Evolutionary conservation across 1,140 invertebrate species (phyloP).

Genomic region (Palaemon carinicauda): DNA sequence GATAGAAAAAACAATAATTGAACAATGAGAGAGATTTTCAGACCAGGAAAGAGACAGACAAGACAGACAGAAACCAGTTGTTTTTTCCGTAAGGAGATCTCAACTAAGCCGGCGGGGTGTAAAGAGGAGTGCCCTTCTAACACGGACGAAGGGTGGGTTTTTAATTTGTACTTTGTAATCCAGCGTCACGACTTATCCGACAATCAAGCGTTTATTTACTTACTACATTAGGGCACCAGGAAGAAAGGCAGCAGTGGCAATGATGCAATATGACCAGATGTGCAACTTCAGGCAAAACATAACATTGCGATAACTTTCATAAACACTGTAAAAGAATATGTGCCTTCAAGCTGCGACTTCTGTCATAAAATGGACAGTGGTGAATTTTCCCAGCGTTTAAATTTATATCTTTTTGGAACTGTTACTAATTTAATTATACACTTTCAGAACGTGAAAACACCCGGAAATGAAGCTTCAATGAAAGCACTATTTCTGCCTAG

Average conservation of each 20-base stretch:
- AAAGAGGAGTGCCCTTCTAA: constrained; percentile 55
- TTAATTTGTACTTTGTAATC: constrained; percentile 57
- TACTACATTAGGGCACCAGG: constrained; percentile 57
- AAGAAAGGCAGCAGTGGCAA: constrained; percentile 55
- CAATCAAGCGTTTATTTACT: constrained; percentile 54
- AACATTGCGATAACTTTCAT: constrained; percentile 35
- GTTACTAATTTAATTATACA: constrained; percentile 24
- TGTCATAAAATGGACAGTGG: constrained; percentile 23
- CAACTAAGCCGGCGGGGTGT: constrained; percentile 56
- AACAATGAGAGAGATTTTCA: constrained; percentile 20
- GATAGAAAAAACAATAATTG: constrained; percentile 40
- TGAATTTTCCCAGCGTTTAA: constrained; percentile 30
- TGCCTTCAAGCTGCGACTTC: constrained; percentile 24
- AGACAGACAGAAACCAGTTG: constrained; percentile 29
- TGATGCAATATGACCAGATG: constrained; percentile 48
- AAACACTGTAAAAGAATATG: constrained; percentile 10
- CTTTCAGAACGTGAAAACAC: neutral
- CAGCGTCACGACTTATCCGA: constrained; percentile 55
- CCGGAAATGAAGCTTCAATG: neutral
- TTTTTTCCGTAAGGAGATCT: constrained; percentile 42
- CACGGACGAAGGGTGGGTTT: constrained; percentile 50
- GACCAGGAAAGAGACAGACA: constrained; percentile 42
- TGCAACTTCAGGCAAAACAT: constrained; percentile 51
- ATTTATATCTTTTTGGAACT: neutral
- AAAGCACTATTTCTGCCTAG: constrained; percentile 10